A percentile compares a stretch with the other conserved stretches of the same genome.
Conservation (phyloP, 2,113 vertebrate genomes). For the Crotalus horridus region DNA sequence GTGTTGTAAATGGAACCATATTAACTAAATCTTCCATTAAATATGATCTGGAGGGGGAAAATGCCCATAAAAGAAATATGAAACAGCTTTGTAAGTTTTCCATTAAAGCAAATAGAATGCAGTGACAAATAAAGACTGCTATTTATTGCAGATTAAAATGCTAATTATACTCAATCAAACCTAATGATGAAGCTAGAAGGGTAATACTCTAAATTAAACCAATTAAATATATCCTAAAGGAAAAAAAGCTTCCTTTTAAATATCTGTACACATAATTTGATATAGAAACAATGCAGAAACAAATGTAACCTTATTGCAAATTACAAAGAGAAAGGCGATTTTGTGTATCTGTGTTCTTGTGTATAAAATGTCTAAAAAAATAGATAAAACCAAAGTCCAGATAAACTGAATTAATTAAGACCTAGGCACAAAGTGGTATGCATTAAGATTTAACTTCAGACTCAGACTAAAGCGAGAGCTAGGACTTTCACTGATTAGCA, state of each 20-base stretch:
- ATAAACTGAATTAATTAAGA: neutral
- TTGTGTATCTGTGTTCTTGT: neutral
- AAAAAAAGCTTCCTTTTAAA: conserved; percentile 27
- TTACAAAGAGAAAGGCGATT: neutral
- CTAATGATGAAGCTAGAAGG: conserved; percentile 51
- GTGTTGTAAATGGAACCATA: neutral
- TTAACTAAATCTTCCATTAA: neutral
- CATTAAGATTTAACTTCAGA: neutral
- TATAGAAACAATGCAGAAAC: neutral
- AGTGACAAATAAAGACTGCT: conserved; percentile 4
- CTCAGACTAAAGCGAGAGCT: neutral
- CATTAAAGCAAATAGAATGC: conserved; percentile 8
- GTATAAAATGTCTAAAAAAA: neutral
- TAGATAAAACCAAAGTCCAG: neutral
- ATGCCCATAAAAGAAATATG: neutral
- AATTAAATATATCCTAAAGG: conserved; percentile 58
- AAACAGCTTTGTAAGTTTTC: conserved; percentile 31
- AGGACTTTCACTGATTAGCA: neutral
- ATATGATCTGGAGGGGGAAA: neutral
- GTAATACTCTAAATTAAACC: conserved; percentile 42
- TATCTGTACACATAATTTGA: conserved; percentile 39
- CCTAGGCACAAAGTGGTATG: neutral
- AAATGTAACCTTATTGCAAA: conserved; percentile 18
- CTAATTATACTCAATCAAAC: conserved; percentile 37
- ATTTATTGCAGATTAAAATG: conserved; percentile 52